Evolutionary conservation across 2,888 invertebrate genomes (phyloP), one percentile per base, ranked within the genome.

Genomic region (Chrysotoxum bicinctum): DNA sequence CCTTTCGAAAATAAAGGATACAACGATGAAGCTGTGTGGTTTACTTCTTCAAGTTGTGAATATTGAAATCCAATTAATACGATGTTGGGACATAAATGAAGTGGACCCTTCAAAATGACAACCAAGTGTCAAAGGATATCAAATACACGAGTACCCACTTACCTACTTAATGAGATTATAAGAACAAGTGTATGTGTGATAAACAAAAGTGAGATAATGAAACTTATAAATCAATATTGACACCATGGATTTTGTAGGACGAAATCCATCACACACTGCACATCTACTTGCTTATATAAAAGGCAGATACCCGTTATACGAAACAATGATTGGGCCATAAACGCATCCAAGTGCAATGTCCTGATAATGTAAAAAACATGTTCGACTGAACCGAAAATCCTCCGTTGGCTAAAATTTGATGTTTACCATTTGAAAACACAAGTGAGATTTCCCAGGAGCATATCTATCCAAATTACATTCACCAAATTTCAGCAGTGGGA

Each of bases 321-420:
- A 16, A 12, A 14, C 12, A 21, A 23, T n/a, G 21, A 19, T 14
- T 50, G 2, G 19, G 30, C n/a, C 45, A 8, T 43, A 35, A 66
- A 54, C 66, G 50, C 60, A 60, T 23, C 45, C 66, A 66, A 75
- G 66, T 75, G 66, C 54, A 74, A 56, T 66, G 56, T 75, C 56
- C 66, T 66, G 75, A 75, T 75, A 66, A 75, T 75, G 75, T 35
- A 45, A 45, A 75, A 66, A 45, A 14, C 66, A 66, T 75, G 56
- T 75, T 66, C 45, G 56, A n/a, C 23, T 35, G 35, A 56, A 45
- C 35, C 32, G 54, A 23, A 48, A 45, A 66, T 48, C 26, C 50
- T 56, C 56, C 43, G 16, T 21, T 43, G 45, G 32, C 32, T 50
- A 9, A 50, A 45, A 64, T 32, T 43, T 35, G 21, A 23, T 56